Evolutionary conservation across 2,113 vertebrate genomes (phyloP), one percentile per base, ranked within the genome.

Genomic region (Paedocypris sp.): DNA sequence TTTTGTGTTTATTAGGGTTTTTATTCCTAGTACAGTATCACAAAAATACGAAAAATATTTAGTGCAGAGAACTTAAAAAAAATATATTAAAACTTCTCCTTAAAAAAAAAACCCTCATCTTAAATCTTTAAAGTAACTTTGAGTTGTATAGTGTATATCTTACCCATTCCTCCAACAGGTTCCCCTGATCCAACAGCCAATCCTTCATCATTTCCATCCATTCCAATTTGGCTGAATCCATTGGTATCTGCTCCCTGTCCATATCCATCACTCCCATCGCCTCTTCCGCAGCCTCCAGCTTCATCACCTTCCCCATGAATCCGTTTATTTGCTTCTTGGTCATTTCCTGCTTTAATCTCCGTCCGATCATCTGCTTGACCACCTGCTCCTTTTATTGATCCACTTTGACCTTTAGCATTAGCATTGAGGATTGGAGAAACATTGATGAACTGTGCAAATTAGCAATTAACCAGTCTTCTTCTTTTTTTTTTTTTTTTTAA

Each of bases 281-380:
- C 28, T 25, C 64, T 51, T 6, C 22, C 58, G 39, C n/a, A 26
- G 28, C 64, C 53, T 6, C 22, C 58, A 43, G 3, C 4, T 35
- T 19, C 60, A 29, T 45, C 64, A 65, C 48, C 48, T 32, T 42
- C 66, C 35, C 9, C 60, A 9, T n/a, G n/a, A n/a, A n/a, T 31
- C 45, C 2, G 18, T n/a, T n/a, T 32, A 28, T 13, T 45, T 47
- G 31, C 25, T 41, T 7, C 13, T 64, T 20, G 10, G 51, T 50
- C 8, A 35, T 46, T 22, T 49, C 25, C 4, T 64, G 25, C 62
- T 13, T 75, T 29, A 72, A 25, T 18, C 62, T 71, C 66, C 66
- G 65, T 33, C 11, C 64, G 43, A 45, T 73, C 71, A 43, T 59
- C 9, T 6, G 51, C 64, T 4, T 66, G 45, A 39, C 68, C 51